Evolutionary conservation across 2,113 vertebrate genomes (phyloP), one percentile per base, ranked within the genome.

Genomic region (Martes martes): DNA sequence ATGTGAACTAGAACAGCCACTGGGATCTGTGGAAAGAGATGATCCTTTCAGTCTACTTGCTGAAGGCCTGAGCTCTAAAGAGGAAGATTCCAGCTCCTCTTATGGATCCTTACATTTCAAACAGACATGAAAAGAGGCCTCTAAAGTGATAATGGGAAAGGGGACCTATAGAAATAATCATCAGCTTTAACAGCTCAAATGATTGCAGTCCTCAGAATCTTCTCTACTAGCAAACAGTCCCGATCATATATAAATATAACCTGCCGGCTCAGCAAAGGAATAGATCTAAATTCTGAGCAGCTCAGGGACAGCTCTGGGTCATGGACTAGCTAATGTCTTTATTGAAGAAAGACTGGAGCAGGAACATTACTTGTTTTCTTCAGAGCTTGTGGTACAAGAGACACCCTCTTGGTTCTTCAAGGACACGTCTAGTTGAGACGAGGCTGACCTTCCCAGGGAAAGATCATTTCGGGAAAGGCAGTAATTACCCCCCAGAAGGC

Each of bases 401-500:
- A 89, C 42, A 83, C 9, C 14, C n/a, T 92, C 85, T 89, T 67
- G 61, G 65, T 83, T 85, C 84, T 92, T 84, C 33, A 36, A 69
- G 42, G 78, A 39, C 33, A 69, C 16, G 11, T 63, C 78, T 24
- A 69, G 24, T 76, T 42, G 93, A 91, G 57, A 89, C 0, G 2
- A 59, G 36, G 83, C 52, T 69, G 24, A n/a, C 52, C 36, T 91
- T 78, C 13, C 36, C 14, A 33, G 57, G 47, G 39, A 82, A 92
- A 89, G 39, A 52, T 71, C 63, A 61, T 71, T 78, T 92, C 36
- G 6, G 59, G 67, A 95, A 96, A 96, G 89, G 36, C 74, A 97
- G 42, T 47, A 74, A 78, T 47, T 52, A 73, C 33, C 73, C 73
- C 7, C 2, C 31, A 63, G 0, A 31, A 91, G 47, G 52, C 42